Percentiles rank a stretch among this genome's conserved stretches.
Evolutionary conservation across 37 sponge, comb jelly and placozoan genomes (phyloP).

Genomic region (Haliclona indistincta): DNA sequence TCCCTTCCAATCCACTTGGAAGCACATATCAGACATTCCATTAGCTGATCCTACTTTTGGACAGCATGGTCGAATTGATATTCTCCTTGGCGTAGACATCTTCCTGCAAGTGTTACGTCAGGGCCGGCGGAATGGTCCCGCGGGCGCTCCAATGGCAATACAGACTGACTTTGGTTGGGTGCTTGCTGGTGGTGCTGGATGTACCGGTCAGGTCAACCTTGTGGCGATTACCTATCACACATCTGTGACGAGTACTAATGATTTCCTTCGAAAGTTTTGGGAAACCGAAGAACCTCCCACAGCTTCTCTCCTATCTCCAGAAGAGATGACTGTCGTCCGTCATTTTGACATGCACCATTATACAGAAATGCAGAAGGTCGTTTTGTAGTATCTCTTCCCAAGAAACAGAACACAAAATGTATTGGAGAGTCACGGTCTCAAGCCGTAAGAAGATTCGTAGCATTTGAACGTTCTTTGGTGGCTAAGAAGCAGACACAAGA

Average conservation of each 20-base stretch:
- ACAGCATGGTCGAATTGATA: not conserved
- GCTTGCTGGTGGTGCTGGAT: not conserved
- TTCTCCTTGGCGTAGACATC: not conserved
- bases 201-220: not conserved
- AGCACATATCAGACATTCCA: not conserved
- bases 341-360: not conserved
- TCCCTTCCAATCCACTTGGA: not conserved
- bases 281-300: not conserved
- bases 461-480: conserved; percentile 38
- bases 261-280: conserved; percentile 13
- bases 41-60: conserved; percentile 5
- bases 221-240: not conserved
- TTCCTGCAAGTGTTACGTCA: not conserved
- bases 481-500: conserved; percentile 21
- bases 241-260: not conserved
- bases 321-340: not conserved
- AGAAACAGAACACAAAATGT: too few species aligned
- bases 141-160: not conserved
- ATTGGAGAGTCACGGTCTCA: conserved; percentile 43
- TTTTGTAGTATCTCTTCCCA: not conserved
- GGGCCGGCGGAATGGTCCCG: conserved; percentile 4
- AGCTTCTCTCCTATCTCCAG: not conserved
- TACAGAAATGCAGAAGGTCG: not conserved
- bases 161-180: conserved; percentile 10
- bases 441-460: conserved; percentile 40